Base-by-base conservation (phyloP, 1,140 invertebrate species). In the Leptopilina boulardi region DNA sequence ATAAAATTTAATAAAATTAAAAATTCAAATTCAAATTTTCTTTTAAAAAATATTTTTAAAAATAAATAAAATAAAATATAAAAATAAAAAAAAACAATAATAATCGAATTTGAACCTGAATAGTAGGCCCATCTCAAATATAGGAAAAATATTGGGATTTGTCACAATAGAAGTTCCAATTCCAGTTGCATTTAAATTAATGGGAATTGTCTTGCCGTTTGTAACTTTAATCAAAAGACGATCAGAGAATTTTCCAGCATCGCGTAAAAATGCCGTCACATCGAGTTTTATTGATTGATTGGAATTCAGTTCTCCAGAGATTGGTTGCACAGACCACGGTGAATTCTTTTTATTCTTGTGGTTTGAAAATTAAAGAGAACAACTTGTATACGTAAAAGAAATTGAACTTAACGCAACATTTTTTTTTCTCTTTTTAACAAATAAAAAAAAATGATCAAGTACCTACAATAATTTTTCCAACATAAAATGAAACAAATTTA, bases 101-200 rank as follows among this genome's bases (percentile, higher is more conserved):
- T 54, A 23, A 73, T 41, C 51, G 1, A 30, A 66, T 44, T 9
- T 75, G 82, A 0, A 89, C 88, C 86, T 86, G 71, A 89, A 87
- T 1, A 86, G 79, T 38, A 80, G 51, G 3, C 91, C 91, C 71
- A 91, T 84, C 54, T 92, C 82, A 21, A 87, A 89, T n/a, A 77
- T 75, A 0, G 91, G 91, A 70, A 88, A 84, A 54, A 92, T 81
- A 15, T 77, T 75, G 0, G 92, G 92, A 19, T 88, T 79, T 47
- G 87, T 87, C 38, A 87, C 71, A 34, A 92, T 85, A 47, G 86
- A 88, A 10, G 85, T 86, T 13, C 92, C 92, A 23, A 88, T 73
- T 10, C 90, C 91, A 54, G 78, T 80, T 0, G 86, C 91, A n/a
- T 19, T 76, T 0, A 91, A 11, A 6, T 74, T 70, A 5, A 87